Conservation (phyloP, 2,888 invertebrate species). For the Conchocele bisecta region DNA sequence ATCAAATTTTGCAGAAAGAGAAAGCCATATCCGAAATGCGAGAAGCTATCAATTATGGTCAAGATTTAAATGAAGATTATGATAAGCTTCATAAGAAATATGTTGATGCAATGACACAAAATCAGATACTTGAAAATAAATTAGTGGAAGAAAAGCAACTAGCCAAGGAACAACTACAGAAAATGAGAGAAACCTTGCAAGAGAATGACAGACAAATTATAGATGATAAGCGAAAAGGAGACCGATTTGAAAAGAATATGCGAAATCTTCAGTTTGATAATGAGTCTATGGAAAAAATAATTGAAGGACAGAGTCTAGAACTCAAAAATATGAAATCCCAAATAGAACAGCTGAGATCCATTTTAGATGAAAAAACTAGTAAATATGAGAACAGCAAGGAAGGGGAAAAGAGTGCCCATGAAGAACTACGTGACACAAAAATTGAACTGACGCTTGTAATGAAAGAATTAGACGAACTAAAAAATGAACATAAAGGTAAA, state of each 20-base stretch:
- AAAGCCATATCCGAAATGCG: conserved; percentile 36
- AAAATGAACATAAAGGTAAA: conserved; percentile 41
- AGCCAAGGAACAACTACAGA: conserved; percentile 39
- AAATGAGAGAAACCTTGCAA: conserved; percentile 40
- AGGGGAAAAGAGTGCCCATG: conserved; percentile 34
- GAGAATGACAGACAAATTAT: conserved; percentile 23
- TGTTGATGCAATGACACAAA: too few relatives aligned
- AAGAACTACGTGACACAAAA: conserved; percentile 32
- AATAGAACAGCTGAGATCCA: conserved; percentile 44
- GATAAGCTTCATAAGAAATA: too few relatives aligned
- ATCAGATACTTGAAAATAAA: conserved; percentile 45
- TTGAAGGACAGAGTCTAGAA: conserved; percentile 49
- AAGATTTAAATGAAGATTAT: too few relatives aligned
- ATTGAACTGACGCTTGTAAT: conserved; percentile 37
- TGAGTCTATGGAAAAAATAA: conserved; percentile 32
- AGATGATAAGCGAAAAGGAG: conserved; percentile 29
- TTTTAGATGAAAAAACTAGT: conserved; percentile 44
- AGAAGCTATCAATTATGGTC: conserved; percentile 20
- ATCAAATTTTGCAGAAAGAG: conserved; percentile 29
- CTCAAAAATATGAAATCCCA: conserved; percentile 50
- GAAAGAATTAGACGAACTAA: conserved; percentile 42
- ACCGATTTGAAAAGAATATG: conserved; percentile 31
- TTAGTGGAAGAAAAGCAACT: conserved; percentile 46
- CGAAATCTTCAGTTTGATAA: conserved; percentile 43
- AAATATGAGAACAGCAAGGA: conserved; percentile 48